phyloP scores from a whole-genome alignment of 2,113 vertebrate species.

The Amphiprion percula region DNA sequence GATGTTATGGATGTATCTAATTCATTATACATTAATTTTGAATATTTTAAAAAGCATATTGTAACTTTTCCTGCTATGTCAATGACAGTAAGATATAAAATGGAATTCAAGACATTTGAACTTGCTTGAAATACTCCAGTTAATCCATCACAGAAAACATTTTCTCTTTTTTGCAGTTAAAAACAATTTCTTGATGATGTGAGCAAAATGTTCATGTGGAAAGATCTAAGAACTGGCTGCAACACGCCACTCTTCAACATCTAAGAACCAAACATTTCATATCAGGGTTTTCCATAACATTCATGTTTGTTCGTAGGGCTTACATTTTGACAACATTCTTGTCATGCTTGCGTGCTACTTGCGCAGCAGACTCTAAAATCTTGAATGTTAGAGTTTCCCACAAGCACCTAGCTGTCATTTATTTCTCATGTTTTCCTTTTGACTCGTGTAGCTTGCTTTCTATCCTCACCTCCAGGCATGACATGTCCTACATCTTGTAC shows the following conservation, averaged over 20 bases:
- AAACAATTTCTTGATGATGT: too few relatives aligned
- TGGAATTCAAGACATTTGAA: too few relatives aligned
- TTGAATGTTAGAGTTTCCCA: conserved; percentile 1
- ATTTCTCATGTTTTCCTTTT: background rate
- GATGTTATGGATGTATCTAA: too few relatives aligned
- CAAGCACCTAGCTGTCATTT: background rate
- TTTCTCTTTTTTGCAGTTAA: too few relatives aligned
- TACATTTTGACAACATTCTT: background rate
- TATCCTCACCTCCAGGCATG: conserved; percentile 95
- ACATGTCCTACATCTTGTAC: conserved; percentile 98
- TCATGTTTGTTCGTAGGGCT: background rate
- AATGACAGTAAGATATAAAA: too few relatives aligned
- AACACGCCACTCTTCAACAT: background rate
- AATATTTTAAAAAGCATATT: too few relatives aligned
- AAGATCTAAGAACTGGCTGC: too few relatives aligned
- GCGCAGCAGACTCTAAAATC: background rate
- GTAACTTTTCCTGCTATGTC: too few relatives aligned
- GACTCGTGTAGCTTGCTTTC: background rate
- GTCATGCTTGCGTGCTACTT: background rate
- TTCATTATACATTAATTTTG: too few relatives aligned
- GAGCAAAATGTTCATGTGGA: too few relatives aligned
- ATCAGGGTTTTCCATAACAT: background rate
- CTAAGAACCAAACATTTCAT: background rate
- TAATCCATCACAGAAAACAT: too few relatives aligned
- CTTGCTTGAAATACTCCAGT: too few relatives aligned